Base-by-base conservation (phyloP, 1,140 invertebrate genomes). In the Drosophila santomea region DNA sequence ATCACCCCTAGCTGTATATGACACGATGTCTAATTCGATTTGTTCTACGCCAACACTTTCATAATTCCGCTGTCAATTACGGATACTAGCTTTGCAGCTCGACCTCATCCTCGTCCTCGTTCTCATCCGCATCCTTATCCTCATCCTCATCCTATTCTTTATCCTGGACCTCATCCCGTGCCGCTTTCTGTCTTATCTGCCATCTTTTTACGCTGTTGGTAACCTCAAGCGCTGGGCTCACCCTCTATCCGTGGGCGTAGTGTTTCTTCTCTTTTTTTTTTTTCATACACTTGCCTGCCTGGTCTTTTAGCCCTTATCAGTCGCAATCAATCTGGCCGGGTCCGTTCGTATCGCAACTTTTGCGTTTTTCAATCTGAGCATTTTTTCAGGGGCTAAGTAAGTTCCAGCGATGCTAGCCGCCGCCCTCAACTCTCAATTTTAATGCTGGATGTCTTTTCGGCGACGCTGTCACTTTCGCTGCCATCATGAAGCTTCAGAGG, bases 11-110 rank as follows among this genome's bases (percentile, higher is more conserved):
- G 59, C 32, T 69, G 61, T 69, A 50, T 48, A 68, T 78, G 74
- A 71, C 74, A 61, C 84, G 77, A 68, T 88, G 84, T 88, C 84
- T 88, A 84, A 88, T 84, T 88, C 84, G 84, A 88, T 88, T 88
- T 88, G 84, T 88, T 88, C 84, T 88, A 88, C 84, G 84, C 84
- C 84, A 88, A 88, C 84, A 88, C 84, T 88, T 88, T 88, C 80
- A 88, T 89, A 88, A 88, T 88, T 88, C 75, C 81, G 79, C 84
- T 86, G 84, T 83, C 84, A 78, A 75, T 88, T 83, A 75, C n/a
- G 58, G 51, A 74, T 44, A 71, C 67, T 71, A 35, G 59, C 47
- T 52, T 61, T 54, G 47, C 32, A 39, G 45, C 47, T 48, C 35
- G 25, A n/a, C 32, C 38, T 45, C 47, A 41, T n/a, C 44, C 28